These are phyloP conservation scores for Paramisgurnus dabryanus DNA, from an alignment of 2,113 vertebrate genomes.

Conservation along the genomic window DNA sequence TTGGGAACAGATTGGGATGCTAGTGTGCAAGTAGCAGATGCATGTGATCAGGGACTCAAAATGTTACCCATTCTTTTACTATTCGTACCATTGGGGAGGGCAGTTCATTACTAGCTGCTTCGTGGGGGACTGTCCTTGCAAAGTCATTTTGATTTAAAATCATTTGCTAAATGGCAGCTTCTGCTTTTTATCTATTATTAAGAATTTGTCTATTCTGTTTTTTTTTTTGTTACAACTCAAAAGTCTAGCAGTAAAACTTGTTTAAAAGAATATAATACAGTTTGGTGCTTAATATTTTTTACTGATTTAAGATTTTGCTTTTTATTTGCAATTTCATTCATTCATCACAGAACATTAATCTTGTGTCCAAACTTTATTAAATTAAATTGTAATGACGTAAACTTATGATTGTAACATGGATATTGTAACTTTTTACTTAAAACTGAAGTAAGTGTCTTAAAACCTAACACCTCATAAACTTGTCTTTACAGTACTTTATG, in stretches of 20 bases:
- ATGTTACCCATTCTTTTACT: neutral
- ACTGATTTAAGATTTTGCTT: neutral
- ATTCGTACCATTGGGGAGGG: neutral
- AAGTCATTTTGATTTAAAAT: neutral
- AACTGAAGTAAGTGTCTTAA: neutral
- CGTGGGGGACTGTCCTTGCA: too few relatives aligned
- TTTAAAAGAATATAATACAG: slow-evolving; percentile 9
- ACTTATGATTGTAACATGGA: neutral
- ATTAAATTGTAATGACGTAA: neutral
- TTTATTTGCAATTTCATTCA: slow-evolving; percentile 8
- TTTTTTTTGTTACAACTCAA: neutral
- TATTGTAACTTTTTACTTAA: neutral
- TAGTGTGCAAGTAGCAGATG: too few relatives aligned
- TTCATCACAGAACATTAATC: neutral
- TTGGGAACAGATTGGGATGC: neutral
- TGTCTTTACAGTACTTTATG: neutral
- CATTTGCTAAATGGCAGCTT: slow-evolving; percentile 8
- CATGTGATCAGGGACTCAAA: too few relatives aligned
- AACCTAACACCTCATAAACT: neutral
- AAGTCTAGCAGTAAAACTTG: neutral
- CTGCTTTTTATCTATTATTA: neutral
- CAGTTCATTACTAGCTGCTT: too few relatives aligned
- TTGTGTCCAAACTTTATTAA: neutral
- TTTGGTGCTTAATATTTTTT: slow-evolving; percentile 6
- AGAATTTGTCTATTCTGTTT: neutral